Evolutionary conservation across 2,113 vertebrate species (phyloP).

Genomic region (Ophiodon elongatus): DNA sequence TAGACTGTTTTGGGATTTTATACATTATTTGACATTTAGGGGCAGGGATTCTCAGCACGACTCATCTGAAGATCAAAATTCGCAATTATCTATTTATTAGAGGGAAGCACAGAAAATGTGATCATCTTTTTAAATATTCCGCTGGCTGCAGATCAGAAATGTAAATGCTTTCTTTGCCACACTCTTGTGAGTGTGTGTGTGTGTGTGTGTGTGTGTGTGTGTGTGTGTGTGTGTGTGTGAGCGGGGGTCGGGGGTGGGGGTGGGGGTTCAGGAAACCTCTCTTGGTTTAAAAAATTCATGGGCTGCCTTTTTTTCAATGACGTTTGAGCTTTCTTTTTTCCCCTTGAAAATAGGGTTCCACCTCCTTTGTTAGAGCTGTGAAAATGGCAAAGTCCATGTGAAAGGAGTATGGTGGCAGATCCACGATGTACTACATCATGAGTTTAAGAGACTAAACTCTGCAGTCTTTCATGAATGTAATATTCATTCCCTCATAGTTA

Average conservation of each 20-base stretch:
- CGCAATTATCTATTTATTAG: too few relatives aligned
- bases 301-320: slow-evolving; percentile 24
- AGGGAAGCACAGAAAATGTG: not conserved
- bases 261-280: slow-evolving; percentile 39
- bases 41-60: not conserved
- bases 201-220: not conserved
- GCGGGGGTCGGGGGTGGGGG: too few relatives aligned
- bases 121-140: slow-evolving; percentile 51
- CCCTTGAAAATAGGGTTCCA: slow-evolving; percentile 29
- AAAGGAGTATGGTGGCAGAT: not conserved
- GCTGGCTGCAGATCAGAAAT: slow-evolving; percentile 46
- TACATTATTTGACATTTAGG: not conserved
- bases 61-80: not conserved
- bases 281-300: slow-evolving; percentile 63
- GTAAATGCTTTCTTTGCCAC: slow-evolving; percentile 27
- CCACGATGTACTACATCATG: not conserved
- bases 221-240: slow-evolving; percentile 10
- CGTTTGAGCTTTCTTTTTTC: slow-evolving; percentile 33
- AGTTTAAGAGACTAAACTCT: not conserved
- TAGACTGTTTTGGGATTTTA: not conserved
- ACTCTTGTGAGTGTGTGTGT: not conserved
- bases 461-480: slow-evolving; percentile 5
- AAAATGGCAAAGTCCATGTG: not conserved
- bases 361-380: not conserved
- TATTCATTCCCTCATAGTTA: slow-evolving; percentile 24